Evolutionary conservation across 2,113 vertebrate species (phyloP), one percentile per base, ranked within the genome.

Genomic region (Hippocampus zosterae): DNA sequence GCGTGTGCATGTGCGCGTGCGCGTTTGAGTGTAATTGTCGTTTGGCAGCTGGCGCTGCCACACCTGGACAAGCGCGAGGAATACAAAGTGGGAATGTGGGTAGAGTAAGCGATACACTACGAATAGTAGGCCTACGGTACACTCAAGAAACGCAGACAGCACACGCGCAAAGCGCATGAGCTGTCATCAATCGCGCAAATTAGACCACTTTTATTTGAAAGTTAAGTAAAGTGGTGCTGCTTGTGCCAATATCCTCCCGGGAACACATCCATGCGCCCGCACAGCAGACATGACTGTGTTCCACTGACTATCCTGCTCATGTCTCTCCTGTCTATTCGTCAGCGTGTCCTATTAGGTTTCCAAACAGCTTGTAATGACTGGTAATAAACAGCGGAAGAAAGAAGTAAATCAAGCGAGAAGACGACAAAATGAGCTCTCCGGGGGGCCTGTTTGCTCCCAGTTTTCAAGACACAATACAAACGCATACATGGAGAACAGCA

Each of bases 361-460:
- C 89, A 93, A 93, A 93, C 92, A 92, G 92, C 92, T 93, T 92
- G 91, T 93, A 93, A 93, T 92, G 91, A 93, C 92, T 90, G 89
- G 88, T 93, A 91, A 93, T 93, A 92, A 91, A 93, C 92, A 92
- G 92, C 90, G 90, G 89, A 91, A 90, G 91, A 84, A 78, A 84
- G 84, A 81, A 85, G 85, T 89, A 93, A 93, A 92, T 92, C 91
- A 93, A 93, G 92, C 92, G 91, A 90, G 91, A 84, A 92, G 87
- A 87, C 72, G 88, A 89, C 83, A 89, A 92, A 93, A 93, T 93
- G 77, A 93, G 92, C 87, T 91, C 92, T 91, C 91, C 52, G 7
- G 91, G 88, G 92, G 85, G 78, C 69, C 76, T 27, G 69, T 77
- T 44, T 69, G 82, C 85, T 89, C 86, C 81, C 77, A 87, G 88